These are phyloP conservation scores for Telmatherina bonti DNA, from an alignment of 2,797 vertebrate species.

Conservation along the genomic window DNA sequence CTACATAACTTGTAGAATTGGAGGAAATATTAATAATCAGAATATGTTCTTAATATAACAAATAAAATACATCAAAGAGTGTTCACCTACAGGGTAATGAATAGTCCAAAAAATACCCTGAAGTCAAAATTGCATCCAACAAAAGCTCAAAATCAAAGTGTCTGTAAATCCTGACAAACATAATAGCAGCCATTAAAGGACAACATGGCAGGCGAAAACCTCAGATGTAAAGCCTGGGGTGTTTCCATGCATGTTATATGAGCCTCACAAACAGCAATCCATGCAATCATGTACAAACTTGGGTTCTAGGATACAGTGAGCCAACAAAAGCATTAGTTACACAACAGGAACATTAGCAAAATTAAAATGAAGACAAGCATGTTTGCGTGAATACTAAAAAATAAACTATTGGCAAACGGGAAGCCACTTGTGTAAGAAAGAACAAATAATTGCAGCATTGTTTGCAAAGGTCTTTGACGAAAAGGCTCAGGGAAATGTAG, in stretches of 20 bases:
- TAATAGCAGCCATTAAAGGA: neutral
- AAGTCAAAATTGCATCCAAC: neutral
- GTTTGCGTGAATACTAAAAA: constrained; percentile 26
- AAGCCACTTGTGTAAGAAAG: constrained; percentile 27
- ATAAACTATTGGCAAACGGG: constrained; percentile 1
- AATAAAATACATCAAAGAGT: neutral
- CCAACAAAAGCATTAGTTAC: neutral
- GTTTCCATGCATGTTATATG: constrained; percentile 11
- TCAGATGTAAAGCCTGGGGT: constrained; percentile 1
- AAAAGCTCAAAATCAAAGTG: neutral
- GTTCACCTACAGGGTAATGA: neutral
- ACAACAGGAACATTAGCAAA: neutral
- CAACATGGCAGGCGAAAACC: neutral
- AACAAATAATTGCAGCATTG: constrained; percentile 41
- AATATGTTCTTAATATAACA: neutral
- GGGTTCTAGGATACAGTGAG: neutral
- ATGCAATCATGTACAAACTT: constrained; percentile 8
- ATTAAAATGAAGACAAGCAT: constrained; percentile 24
- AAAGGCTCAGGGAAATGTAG: neutral
- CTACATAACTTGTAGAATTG: neutral
- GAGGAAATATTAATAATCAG: too few relatives aligned
- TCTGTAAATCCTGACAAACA: neutral
- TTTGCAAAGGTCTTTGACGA: constrained; percentile 38
- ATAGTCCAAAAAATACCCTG: too few relatives aligned
- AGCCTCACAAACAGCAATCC: constrained; percentile 11